These are phyloP conservation scores for Nesogale talazaci DNA, from an alignment of 2,113 vertebrate species.

Conservation along the genomic window DNA sequence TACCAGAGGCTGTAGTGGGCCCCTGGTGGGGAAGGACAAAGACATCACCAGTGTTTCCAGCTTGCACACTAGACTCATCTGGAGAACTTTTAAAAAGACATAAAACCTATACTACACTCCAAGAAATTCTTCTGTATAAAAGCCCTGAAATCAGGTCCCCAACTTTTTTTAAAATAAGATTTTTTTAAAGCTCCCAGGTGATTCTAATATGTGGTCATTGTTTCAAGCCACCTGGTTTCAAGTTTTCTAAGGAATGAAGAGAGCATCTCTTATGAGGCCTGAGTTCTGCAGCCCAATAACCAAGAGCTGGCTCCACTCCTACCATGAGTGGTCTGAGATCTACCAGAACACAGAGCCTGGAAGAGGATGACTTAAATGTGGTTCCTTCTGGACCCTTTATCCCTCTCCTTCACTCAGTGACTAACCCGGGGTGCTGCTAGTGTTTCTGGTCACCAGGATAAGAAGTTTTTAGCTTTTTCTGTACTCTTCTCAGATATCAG, in stretches of 20 bases:
- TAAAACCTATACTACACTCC: background rate
- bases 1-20: background rate
- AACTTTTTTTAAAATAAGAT: too few species aligned
- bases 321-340: too few species aligned
- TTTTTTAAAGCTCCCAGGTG: background rate
- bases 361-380: rapidly evolving
- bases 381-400: too few species aligned
- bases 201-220: background rate
- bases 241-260: background rate
- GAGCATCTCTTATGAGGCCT: background rate
- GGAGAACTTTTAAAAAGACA: too few species aligned
- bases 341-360: background rate
- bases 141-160: background rate
- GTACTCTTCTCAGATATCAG: background rate
- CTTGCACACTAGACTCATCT: too few species aligned
- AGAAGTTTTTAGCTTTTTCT: background rate
- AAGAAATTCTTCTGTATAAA: background rate
- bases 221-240: background rate
- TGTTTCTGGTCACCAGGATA: background rate
- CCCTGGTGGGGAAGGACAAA: background rate
- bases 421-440: background rate
- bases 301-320: background rate
- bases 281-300: background rate
- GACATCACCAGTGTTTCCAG: background rate
- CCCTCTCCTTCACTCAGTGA: background rate